Conservation (phyloP, 1,140 invertebrate genomes). For the Pseudomyrmex pallidus region DNA sequence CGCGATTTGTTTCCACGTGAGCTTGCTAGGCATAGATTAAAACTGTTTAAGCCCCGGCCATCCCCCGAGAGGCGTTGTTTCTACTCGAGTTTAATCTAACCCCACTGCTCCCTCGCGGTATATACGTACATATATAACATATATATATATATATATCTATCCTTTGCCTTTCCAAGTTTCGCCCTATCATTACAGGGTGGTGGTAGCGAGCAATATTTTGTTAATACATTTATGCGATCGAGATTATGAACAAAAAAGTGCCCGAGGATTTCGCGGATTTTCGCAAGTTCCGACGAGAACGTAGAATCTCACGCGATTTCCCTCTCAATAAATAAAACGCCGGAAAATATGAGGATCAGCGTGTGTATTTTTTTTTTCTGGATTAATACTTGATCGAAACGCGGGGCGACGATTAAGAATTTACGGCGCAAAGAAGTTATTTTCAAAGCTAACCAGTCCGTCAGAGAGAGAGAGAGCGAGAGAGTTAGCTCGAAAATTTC, state of each 20-base stretch:
- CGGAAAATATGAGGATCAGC: conserved; percentile 16
- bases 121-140: too few relatives aligned
- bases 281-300: background rate
- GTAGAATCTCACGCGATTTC: background rate
- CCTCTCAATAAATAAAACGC: too few relatives aligned
- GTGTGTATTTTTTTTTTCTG: background rate
- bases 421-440: conserved; percentile 29
- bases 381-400: conserved; percentile 1
- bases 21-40: conserved; percentile 77
- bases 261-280: too few relatives aligned
- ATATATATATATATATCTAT: conserved; percentile 22
- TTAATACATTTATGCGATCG: conserved; percentile 43
- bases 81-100: conserved; percentile 79
- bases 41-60: conserved; percentile 74
- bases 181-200: conserved; percentile 58
- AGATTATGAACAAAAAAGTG: background rate
- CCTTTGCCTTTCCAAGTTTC: conserved; percentile 68
- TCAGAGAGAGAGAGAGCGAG: background rate
- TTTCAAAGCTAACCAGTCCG: conserved; percentile 12
- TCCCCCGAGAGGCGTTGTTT: conserved; percentile 70
- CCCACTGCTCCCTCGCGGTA: conserved; percentile 70
- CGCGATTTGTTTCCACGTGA: conserved; percentile 80
- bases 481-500: conserved; percentile 36
- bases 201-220: conserved; percentile 50
- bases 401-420: background rate